Percentiles rank a stretch among this genome's conserved stretches.
phyloP scores from a whole-genome alignment of 2,888 invertebrate genomes.

The Netelia melanura region DNA sequence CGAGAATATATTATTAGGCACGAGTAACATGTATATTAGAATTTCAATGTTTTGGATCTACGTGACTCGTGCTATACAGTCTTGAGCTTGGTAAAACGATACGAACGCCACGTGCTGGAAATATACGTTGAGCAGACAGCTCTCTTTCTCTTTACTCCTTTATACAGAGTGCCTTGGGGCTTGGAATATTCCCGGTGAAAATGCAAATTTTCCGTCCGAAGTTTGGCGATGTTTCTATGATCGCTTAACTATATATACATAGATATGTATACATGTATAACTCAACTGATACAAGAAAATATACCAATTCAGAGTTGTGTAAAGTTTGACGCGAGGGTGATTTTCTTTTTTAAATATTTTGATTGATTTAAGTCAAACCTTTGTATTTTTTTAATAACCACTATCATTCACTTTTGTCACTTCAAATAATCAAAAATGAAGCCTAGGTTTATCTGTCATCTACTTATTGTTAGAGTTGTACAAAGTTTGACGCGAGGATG shows the following conservation, averaged over 20 bases:
- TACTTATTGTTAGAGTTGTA: not conserved
- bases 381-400: too few relatives aligned
- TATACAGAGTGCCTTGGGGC: constrained; percentile 63
- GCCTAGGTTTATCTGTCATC: too few relatives aligned
- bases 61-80: constrained; percentile 36
- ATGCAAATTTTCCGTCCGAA: constrained; percentile 78
- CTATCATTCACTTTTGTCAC: too few relatives aligned
- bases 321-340: not conserved
- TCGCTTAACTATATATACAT: constrained; percentile 19
- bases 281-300: not conserved
- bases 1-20: constrained; percentile 36
- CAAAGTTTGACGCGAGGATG: not conserved
- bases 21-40: constrained; percentile 45
- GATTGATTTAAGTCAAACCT: not conserved
- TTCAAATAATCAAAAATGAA: too few relatives aligned
- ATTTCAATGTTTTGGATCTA: constrained; percentile 47
- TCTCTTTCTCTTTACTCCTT: not conserved
- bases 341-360: not conserved
- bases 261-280: not conserved
- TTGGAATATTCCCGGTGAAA: constrained; percentile 75
- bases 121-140: constrained; percentile 35
- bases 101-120: constrained; percentile 34
- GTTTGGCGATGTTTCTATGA: constrained; percentile 66
- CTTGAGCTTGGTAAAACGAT: constrained; percentile 43
- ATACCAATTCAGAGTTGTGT: not conserved